phyloP scores from a whole-genome alignment of 2,113 vertebrate species.

The Zosterops pallidus region DNA sequence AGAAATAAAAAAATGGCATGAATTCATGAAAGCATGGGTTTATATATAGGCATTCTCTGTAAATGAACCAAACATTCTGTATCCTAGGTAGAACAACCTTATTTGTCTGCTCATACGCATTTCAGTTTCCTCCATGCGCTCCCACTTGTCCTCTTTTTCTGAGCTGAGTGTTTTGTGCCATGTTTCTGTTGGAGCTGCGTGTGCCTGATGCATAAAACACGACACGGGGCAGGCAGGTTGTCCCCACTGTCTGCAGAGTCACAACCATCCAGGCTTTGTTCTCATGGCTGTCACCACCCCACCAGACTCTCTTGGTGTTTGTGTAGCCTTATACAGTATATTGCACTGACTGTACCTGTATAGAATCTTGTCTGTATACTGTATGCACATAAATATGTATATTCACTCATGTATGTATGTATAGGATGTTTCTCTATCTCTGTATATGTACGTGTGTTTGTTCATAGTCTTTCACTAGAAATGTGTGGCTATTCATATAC shows the following conservation, averaged over 20 bases:
- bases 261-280: conserved; percentile 1
- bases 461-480: conserved; percentile 42
- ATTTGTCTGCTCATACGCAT: not conserved
- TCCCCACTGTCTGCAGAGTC: not conserved
- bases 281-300: conserved; percentile 24
- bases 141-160: not conserved
- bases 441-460: conserved; percentile 36
- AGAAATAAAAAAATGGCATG: conserved; percentile 56
- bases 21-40: conserved; percentile 47
- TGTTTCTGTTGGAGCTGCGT: not conserved
- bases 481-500: conserved; percentile 34
- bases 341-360: conserved; percentile 43
- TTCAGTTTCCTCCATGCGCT: not conserved
- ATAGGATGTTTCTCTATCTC: conserved; percentile 21
- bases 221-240: not conserved
- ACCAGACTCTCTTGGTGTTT: conserved; percentile 13
- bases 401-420: conserved; percentile 34
- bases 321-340: conserved; percentile 40
- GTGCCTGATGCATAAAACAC: conserved; percentile 9
- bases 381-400: conserved; percentile 33
- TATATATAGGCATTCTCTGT: conserved; percentile 22
- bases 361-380: conserved; percentile 61
- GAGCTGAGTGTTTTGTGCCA: not conserved
- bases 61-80: conserved; percentile 31
- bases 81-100: conserved; percentile 14